A percentile compares a stretch with the other conserved stretches of the same genome.
Evolutionary conservation across 1,140 invertebrate genomes (phyloP).

Genomic region (Armadillidium nasatum): DNA sequence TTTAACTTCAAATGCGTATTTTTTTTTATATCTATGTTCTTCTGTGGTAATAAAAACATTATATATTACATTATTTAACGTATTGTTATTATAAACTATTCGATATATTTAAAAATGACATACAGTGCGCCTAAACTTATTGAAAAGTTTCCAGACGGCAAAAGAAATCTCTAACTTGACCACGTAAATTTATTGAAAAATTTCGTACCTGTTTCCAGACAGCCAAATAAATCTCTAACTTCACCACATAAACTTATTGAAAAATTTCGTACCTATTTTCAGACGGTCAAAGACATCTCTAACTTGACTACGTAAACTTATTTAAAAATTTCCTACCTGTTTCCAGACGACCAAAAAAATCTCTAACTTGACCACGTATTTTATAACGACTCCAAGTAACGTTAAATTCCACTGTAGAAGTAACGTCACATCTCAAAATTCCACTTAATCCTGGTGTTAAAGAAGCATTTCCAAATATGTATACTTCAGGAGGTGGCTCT

Average conservation of each 20-base stretch:
- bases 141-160: too few relatives aligned
- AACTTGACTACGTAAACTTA: slow-evolving; percentile 31
- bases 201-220: slow-evolving; percentile 46
- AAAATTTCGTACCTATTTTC: slow-evolving; percentile 34
- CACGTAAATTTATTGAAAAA: too few relatives aligned
- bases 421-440: slow-evolving; percentile 52
- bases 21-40: too few relatives aligned
- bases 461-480: slow-evolving; percentile 51
- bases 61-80: too few relatives aligned
- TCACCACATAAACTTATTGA: slow-evolving; percentile 11
- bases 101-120: too few relatives aligned
- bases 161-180: too few relatives aligned
- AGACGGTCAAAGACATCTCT: slow-evolving; percentile 33
- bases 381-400: slow-evolving; percentile 52
- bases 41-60: too few relatives aligned
- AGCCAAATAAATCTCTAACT: slow-evolving; percentile 32
- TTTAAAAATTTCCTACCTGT: slow-evolving; percentile 45
- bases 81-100: too few relatives aligned
- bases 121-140: too few relatives aligned
- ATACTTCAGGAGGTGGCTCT: slow-evolving; percentile 56
- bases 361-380: slow-evolving; percentile 30
- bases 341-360: slow-evolving; percentile 40
- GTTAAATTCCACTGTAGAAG: slow-evolving; percentile 52
- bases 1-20: background rate
- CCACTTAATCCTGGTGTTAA: slow-evolving; percentile 50